Conservation (phyloP, 2,113 vertebrate species). For the Hoplias malabaricus region DNA sequence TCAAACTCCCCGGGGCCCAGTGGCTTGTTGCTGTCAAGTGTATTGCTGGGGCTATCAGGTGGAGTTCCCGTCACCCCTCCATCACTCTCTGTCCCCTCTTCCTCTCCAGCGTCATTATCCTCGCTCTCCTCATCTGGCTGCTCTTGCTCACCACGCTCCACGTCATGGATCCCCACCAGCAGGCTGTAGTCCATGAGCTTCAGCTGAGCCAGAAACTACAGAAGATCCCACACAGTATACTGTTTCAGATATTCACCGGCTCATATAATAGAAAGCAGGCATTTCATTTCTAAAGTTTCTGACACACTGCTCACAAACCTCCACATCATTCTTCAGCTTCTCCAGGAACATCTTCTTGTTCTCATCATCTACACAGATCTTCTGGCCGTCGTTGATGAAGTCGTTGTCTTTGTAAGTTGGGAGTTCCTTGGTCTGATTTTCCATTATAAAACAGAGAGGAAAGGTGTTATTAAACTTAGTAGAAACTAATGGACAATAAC, state of each 20-base stretch:
- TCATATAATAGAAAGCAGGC: too few species aligned
- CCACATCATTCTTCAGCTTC: constrained; percentile 87
- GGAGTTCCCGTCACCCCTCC: constrained; percentile 82
- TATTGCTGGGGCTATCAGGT: constrained; percentile 95
- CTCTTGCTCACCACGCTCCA: constrained; percentile 93
- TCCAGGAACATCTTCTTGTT: constrained; percentile 87
- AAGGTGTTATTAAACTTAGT: background rate
- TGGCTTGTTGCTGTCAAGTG: constrained; percentile 87
- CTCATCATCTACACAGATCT: constrained; percentile 84
- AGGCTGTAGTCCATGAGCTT: constrained; percentile 99
- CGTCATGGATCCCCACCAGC: constrained; percentile 92
- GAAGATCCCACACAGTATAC: background rate
- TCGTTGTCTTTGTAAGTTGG: constrained; percentile 90
- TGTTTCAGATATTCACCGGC: background rate
- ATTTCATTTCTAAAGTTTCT: background rate
- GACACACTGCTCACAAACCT: constrained; percentile 71
- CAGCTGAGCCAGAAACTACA: constrained; percentile 90
- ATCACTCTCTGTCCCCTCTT: constrained; percentile 89
- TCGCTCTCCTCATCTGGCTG: constrained; percentile 91
- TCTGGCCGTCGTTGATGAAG: constrained; percentile 88
- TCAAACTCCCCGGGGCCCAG: constrained; percentile 94
- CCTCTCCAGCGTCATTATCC: constrained; percentile 74
- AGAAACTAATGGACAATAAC: background rate
- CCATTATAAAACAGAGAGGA: background rate
- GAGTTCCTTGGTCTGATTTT: constrained; percentile 83